These are phyloP conservation scores for Eremophila alpestris DNA, from an alignment of 2,797 vertebrate genomes.

Conservation along the genomic window DNA sequence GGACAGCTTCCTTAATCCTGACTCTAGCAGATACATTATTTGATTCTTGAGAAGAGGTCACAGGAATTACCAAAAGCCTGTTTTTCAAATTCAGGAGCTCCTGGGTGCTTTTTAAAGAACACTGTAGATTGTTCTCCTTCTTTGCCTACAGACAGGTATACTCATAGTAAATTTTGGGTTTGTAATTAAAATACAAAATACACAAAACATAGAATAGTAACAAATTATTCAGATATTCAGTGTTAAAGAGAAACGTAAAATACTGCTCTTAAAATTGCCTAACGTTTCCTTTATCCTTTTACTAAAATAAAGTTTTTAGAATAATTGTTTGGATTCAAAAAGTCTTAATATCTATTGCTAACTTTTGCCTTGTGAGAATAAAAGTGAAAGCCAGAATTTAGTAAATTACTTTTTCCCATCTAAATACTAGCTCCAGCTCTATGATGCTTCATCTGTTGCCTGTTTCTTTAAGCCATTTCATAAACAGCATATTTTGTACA, in stretches of 20 bases:
- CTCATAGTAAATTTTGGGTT: not conserved
- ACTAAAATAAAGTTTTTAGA: not conserved
- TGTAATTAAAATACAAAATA: not conserved
- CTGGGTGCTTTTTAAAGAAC: not conserved
- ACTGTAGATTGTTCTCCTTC: not conserved
- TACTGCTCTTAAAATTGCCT: not conserved
- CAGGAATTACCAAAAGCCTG: not conserved
- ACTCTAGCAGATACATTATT: not conserved
- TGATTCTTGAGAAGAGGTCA: slow-evolving; percentile 24
- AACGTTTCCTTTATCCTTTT: not conserved
- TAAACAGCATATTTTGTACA: too few species aligned
- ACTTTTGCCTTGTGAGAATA: not conserved
- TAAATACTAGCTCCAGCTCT: not conserved
- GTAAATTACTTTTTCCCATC: not conserved
- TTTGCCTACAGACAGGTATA: not conserved
- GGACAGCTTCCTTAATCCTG: slow-evolving; percentile 40
- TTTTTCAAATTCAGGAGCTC: not conserved
- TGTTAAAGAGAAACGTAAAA: not conserved
- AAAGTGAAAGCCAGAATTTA: not conserved
- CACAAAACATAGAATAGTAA: not conserved
- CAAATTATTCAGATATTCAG: not conserved
- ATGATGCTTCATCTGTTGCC: not conserved
- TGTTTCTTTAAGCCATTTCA: too few species aligned
- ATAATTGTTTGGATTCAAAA: not conserved
- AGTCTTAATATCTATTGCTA: not conserved